Conservation (phyloP, 2,113 vertebrate species). For the Hassar affinis region DNA sequence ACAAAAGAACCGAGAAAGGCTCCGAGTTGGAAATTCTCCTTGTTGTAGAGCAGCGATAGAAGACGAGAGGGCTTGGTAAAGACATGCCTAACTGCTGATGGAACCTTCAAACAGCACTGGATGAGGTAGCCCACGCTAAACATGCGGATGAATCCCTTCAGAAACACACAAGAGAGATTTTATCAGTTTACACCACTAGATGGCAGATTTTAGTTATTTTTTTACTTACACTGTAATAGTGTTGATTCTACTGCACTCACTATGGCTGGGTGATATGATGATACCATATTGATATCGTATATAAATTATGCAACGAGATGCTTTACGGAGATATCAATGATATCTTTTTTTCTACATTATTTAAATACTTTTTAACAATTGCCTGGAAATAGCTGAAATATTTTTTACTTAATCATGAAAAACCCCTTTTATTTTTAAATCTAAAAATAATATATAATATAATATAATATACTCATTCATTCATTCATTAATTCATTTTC, state of each 20-base stretch:
- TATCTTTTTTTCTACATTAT: not conserved
- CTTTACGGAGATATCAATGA: not conserved
- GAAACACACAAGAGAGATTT: not conserved
- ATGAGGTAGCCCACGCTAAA: conserved; percentile 97
- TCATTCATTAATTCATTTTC: no score
- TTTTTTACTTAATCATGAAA: no score
- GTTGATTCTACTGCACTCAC: not conserved
- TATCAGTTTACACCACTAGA: not conserved
- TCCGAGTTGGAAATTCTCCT: conserved; percentile 95
- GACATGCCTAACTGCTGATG: conserved; percentile 88
- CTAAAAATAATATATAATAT: no score
- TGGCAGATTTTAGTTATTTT: not conserved
- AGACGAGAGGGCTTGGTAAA: conserved; percentile 91
- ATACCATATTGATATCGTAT: not conserved
- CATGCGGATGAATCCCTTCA: conserved; percentile 95
- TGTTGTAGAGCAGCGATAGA: conserved; percentile 93
- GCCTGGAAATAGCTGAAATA: not conserved
- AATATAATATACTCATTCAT: no score
- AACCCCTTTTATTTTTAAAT: no score
- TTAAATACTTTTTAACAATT: no score
- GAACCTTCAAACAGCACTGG: conserved; percentile 95
- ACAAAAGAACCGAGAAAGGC: conserved; percentile 97
- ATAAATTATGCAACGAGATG: not conserved
- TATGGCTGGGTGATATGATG: not conserved
- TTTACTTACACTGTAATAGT: not conserved